Percentiles rank a stretch among this genome's conserved stretches.
Conservation (phyloP, 2,888 invertebrate genomes). For the Cryptophagus acutangulus region DNA sequence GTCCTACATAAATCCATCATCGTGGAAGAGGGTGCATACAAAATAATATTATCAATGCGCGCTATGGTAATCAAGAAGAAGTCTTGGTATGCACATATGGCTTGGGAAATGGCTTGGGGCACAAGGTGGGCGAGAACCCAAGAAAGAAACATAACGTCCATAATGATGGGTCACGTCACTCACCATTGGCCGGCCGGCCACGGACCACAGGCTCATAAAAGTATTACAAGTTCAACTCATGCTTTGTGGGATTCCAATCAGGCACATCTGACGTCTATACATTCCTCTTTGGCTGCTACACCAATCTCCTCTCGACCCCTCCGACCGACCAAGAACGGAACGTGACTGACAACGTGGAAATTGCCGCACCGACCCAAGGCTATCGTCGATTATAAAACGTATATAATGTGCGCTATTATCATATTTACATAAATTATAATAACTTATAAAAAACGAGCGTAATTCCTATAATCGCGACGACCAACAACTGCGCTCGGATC, state of each 20-base stretch:
- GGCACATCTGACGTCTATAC: constrained; percentile 40
- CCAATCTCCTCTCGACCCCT: constrained; percentile 17
- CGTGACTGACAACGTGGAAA: constrained; percentile 41
- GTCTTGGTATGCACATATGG: constrained; percentile 5
- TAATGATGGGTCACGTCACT: constrained; percentile 50
- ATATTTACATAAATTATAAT: constrained; percentile 49
- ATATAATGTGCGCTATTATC: constrained; percentile 44
- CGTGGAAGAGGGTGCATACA: constrained; percentile 1
- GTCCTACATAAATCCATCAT: no score
- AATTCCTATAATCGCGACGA: constrained; percentile 25
- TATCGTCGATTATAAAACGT: constrained; percentile 36
- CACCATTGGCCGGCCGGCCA: constrained; percentile 43
- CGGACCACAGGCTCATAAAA: constrained; percentile 34
- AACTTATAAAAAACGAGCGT: constrained; percentile 39
- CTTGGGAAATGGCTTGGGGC: constrained; percentile 36
- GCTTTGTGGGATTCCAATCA: constrained; percentile 41
- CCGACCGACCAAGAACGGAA: constrained; percentile 26
- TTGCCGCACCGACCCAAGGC: constrained; percentile 39
- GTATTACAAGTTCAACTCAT: constrained; percentile 39
- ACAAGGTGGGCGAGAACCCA: constrained; percentile 34
- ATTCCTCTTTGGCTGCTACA: constrained; percentile 28
- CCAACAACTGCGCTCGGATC: no score
- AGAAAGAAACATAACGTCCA: constrained; percentile 28
- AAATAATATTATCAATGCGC: not conserved
- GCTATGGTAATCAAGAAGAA: not conserved